phyloP scores from a whole-genome alignment of 2,113 vertebrate genomes.

The Marmota monax region DNA sequence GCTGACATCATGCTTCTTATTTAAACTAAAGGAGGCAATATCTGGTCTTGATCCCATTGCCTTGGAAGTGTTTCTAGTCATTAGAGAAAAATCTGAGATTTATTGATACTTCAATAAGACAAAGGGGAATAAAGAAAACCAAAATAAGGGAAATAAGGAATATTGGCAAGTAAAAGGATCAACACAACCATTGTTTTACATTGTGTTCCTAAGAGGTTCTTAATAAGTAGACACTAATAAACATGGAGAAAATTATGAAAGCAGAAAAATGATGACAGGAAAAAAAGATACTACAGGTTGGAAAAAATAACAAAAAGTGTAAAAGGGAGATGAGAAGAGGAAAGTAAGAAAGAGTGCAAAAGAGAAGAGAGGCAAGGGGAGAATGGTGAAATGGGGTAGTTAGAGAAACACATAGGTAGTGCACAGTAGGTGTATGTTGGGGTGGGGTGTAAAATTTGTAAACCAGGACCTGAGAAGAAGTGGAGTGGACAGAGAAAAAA shows the following conservation, averaged over 20 bases:
- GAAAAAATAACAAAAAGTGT: not conserved
- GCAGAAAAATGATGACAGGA: not conserved
- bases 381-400: not conserved
- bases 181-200: not conserved
- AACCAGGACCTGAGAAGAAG: not conserved
- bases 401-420: not conserved
- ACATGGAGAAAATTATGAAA: not conserved
- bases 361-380: not conserved
- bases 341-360: not conserved
- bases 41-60: constrained; percentile 35
- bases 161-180: not conserved
- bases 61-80: not conserved
- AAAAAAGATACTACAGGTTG: not conserved
- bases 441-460: not conserved
- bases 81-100: not conserved
- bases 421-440: fast-evolving
- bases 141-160: not conserved
- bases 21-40: constrained; percentile 11
- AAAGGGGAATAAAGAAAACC: not conserved
- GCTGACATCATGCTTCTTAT: not conserved
- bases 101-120: not conserved
- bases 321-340: not conserved
- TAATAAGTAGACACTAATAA: not conserved
- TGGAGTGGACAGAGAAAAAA: not conserved
- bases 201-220: not conserved